Base-by-base conservation (phyloP, 2,113 vertebrate species). In the Paratilapia polleni region DNA sequence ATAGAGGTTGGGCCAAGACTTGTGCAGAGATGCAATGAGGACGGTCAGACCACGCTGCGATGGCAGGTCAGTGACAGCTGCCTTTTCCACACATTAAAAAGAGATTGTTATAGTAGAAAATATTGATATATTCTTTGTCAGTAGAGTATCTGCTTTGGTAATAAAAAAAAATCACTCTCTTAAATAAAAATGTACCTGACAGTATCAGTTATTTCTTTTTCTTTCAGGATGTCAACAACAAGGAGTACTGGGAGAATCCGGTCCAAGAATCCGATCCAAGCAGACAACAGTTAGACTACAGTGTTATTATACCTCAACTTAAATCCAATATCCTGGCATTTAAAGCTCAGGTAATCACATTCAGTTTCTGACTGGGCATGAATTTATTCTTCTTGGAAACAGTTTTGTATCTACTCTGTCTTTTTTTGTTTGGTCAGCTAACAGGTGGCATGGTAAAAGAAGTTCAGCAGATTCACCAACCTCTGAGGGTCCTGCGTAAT, bases 181-280 rank as follows among this genome's bases (percentile, higher is more conserved):
- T 70, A 28, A 70, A 70, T 28, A 12, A 49, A 58, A 56, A 36
- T 63, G 43, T 38, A 12, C n/a, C 43, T 7, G 19, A 28, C 8
- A 68, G 13, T 41, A 22, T 73, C 2, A 17, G 31, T 47, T 1
- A 17, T 75, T 63, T 80, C 4, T 86, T 78, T 10, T 74, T 57
- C 12, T 76, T 80, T 81, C 84, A 98, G 97, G 94, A 97, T 56
- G 68, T 89, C 81, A 96, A 97, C 84, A 96, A 95, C 0, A 95
- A 97, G 63, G 95, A 96, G 5, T 96, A 97, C 54, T 98, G 97
- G 97, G 93, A 96, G 31, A 89, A 91, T 2, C 81, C 98, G 64
- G 90, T 91, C 0, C 88, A 96, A 61, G 90, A 91, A 14, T 93
- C 94, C 0, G 93, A 97, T 47, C 94, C 94, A 94, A 87, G 38